Conservation (phyloP, 1,140 invertebrate species). For the Hydropsyche tenuis region DNA sequence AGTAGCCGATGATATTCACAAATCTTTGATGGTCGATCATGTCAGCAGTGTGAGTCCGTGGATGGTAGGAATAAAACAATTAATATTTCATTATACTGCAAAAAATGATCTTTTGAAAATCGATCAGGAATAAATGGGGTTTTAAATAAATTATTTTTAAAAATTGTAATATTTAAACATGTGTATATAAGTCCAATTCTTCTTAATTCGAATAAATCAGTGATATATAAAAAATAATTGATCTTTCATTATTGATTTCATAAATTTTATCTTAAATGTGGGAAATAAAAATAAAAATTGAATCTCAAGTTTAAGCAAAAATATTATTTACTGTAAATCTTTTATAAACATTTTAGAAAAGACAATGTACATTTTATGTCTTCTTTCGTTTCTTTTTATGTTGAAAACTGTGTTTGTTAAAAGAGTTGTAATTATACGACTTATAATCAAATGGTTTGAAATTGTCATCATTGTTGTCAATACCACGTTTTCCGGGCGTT, state of each 20-base stretch:
- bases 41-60: constrained; percentile 60
- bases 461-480: neutral
- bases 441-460: constrained; percentile 26
- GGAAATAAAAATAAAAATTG: too few species aligned
- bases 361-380: neutral
- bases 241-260: neutral
- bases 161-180: too few species aligned
- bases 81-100: constrained; percentile 59
- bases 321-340: too few species aligned
- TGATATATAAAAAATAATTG: neutral
- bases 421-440: constrained; percentile 11
- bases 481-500: constrained; percentile 1
- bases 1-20: constrained; percentile 62
- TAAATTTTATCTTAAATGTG: too few species aligned
- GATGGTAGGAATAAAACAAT: constrained; percentile 64
- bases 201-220: too few species aligned
- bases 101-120: constrained; percentile 57
- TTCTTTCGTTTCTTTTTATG: neutral
- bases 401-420: constrained; percentile 1
- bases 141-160: too few species aligned
- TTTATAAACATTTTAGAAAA: too few species aligned
- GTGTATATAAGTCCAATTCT: too few species aligned
- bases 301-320: too few species aligned
- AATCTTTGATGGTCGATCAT: constrained; percentile 63
- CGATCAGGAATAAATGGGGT: constrained; percentile 55